These are phyloP conservation scores for Aelia acuminata DNA, from an alignment of 2,888 invertebrate species.

Conservation along the genomic window DNA sequence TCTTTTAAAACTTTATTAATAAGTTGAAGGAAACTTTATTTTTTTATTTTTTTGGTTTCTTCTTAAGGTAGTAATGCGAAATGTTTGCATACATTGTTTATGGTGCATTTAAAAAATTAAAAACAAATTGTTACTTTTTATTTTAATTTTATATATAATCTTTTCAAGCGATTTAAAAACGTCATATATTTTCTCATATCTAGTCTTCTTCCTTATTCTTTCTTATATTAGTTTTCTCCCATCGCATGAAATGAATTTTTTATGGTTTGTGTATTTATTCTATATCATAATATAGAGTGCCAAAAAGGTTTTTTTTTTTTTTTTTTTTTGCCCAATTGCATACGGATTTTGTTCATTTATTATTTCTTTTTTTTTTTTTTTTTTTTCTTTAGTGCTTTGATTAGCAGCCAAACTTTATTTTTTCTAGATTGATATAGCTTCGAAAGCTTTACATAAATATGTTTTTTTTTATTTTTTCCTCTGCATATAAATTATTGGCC, in stretches of 20 bases:
- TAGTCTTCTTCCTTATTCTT: slow-evolving; percentile 44
- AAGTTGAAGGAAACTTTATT: background rate
- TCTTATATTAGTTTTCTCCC: slow-evolving; percentile 27
- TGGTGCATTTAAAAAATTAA: background rate
- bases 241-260: slow-evolving; percentile 48
- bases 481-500: background rate
- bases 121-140: too few species aligned
- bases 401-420: background rate
- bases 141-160: background rate
- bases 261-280: slow-evolving; percentile 49
- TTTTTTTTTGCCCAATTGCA: slow-evolving; percentile 51
- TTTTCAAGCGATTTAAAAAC: background rate
- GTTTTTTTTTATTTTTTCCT: slow-evolving; percentile 1
- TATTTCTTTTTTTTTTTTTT: slow-evolving; percentile 15
- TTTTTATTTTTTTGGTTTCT: background rate
- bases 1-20: background rate
- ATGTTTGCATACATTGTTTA: slow-evolving; percentile 5
- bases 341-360: slow-evolving; percentile 48
- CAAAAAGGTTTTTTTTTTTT: slow-evolving; percentile 9
- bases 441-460: background rate
- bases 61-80: slow-evolving; percentile 2
- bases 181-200: background rate
- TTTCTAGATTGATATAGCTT: slow-evolving; percentile 5
- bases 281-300: slow-evolving; percentile 52
- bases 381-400: slow-evolving; percentile 34